Evolutionary conservation across 2,113 vertebrate genomes (phyloP), one percentile per base, ranked within the genome.

Genomic region (Pteruthius melanotis): DNA sequence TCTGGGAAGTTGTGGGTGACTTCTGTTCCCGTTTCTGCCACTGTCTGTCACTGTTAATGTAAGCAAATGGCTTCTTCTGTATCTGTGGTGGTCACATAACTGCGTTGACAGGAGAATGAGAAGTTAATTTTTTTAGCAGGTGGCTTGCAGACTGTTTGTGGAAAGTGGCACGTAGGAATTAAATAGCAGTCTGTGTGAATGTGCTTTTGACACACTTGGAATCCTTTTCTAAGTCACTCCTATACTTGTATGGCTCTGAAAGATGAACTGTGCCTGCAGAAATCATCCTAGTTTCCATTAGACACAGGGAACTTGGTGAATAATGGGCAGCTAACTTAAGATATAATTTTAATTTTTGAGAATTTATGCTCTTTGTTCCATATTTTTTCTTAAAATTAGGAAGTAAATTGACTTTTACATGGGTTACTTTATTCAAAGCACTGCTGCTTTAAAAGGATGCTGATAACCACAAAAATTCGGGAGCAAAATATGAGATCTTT

Each of bases 51-150:
- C 53, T 13, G 5, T 40, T 8, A 60, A 35, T 39, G 40, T 75
- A 50, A 89, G 37, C 68, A 87, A 15, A 28, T 19, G 35, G 9
- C 33, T 88, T 60, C 44, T 31, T 61, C 70, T 68, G 0, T 54
- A n/a, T 82, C 61, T 39, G 0, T 2, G 59, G 57, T 50, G 66
- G 65, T 72, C 70, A 30, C 23, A 2, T 20, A 65, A 40, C 57
- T 87, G 33, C 1, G 0, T 35, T 0, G 0, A 39, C 12, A 71
- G 64, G 60, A 90, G 37, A 82, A 75, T 37, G 27, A 45, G 44
- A 39, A 61, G 13, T 54, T 49, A 13, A 5, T 42, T 78, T 42
- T 53, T 81, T 59, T 54, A 65, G 61, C 37, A 60, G 37, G 63
- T 23, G 31, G 40, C n/a, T 59, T 84, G 35, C 15, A 75, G 53